Evolutionary conservation across 2,888 invertebrate genomes (phyloP).

Genomic region (Mimachlamys varia): DNA sequence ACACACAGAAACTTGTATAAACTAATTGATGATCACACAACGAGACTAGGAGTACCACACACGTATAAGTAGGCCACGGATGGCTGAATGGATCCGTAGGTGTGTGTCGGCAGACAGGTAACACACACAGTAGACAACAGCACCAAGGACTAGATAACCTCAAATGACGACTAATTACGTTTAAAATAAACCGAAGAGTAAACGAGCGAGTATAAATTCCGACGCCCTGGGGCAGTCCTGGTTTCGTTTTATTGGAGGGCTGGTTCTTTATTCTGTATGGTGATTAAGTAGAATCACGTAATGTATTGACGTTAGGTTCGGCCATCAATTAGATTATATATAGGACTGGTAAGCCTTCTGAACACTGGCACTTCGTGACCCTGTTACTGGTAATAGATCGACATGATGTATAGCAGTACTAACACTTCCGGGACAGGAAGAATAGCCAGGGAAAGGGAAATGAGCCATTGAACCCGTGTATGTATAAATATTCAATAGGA

Average conservation of each 20-base stretch:
- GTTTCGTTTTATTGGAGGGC: background rate
- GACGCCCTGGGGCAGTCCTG: background rate
- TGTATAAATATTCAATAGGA: conserved; percentile 17
- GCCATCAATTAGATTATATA: background rate
- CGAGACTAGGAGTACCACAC: background rate
- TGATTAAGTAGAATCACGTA: background rate
- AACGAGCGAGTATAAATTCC: background rate
- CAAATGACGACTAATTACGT: background rate
- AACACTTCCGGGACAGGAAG: conserved; percentile 10
- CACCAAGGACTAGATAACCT: background rate
- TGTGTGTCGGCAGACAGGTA: background rate
- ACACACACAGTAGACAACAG: background rate
- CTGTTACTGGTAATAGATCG: background rate
- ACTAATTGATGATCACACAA: no score
- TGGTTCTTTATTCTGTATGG: background rate
- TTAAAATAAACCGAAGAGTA: background rate
- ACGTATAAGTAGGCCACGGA: background rate
- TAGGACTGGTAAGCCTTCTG: background rate
- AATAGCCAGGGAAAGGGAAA: background rate
- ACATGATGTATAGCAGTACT: background rate
- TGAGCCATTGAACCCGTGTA: background rate
- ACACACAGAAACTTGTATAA: no score
- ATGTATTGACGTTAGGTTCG: background rate
- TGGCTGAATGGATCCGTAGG: background rate
- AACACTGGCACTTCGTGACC: conserved; percentile 21